These are phyloP conservation scores for Nymphalis urticae DNA, from an alignment of 2,888 invertebrate species.

Conservation along the genomic window DNA sequence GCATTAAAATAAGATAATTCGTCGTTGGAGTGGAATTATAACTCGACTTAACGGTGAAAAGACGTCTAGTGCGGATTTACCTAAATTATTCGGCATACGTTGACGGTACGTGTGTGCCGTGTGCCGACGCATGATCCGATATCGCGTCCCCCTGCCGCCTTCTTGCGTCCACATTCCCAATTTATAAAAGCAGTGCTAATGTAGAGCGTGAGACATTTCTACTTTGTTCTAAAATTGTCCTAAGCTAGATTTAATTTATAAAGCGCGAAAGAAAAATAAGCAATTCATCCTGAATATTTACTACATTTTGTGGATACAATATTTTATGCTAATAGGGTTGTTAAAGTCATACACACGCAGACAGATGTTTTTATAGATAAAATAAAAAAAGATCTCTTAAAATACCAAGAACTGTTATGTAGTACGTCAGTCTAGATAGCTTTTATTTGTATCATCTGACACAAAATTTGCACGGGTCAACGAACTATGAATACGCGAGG, in stretches of 20 bases:
- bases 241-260: constrained; percentile 1
- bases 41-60: constrained; percentile 67
- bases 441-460: constrained; percentile 52
- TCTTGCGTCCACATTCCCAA: constrained; percentile 31
- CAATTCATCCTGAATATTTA: too few relatives aligned
- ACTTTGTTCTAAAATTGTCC: constrained; percentile 24
- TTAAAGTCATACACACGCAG: constrained; percentile 17
- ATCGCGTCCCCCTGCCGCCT: constrained; percentile 35
- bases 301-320: background rate
- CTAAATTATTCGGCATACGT: constrained; percentile 75
- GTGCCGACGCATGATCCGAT: constrained; percentile 51
- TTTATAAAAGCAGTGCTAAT: constrained; percentile 36
- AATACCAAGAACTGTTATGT: constrained; percentile 48
- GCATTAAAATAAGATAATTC: constrained; percentile 72
- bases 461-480: constrained; percentile 72
- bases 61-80: constrained; percentile 70
- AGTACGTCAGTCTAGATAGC: constrained; percentile 52
- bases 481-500: constrained; percentile 69
- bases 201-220: constrained; percentile 45
- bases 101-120: constrained; percentile 57
- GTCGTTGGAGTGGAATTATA: constrained; percentile 64
- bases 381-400: constrained; percentile 42
- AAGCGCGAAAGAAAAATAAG: background rate
- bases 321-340: background rate
- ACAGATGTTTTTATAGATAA: constrained; percentile 41